Percentiles rank a stretch among this genome's conserved stretches.
Conservation (phyloP, 2,888 invertebrate genomes). For the Trypoxylon attenuatum region DNA sequence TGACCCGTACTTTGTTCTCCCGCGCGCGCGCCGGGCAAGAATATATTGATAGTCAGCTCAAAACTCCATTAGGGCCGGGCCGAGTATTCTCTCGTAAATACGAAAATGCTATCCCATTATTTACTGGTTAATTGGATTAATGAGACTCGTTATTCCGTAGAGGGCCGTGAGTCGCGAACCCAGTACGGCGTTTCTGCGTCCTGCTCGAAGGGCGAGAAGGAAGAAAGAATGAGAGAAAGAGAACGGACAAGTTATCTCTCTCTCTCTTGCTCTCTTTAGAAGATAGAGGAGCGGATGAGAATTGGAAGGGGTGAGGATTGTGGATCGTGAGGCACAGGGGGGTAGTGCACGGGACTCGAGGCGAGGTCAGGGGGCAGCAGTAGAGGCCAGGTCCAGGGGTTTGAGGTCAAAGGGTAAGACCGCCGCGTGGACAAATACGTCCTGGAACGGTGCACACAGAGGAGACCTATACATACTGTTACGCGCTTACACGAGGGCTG, state of each 20-base stretch:
- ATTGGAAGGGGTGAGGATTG: background rate
- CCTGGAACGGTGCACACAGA: slow-evolving; percentile 34
- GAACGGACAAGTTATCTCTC: background rate
- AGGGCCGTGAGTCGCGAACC: slow-evolving; percentile 63
- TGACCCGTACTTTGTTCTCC: slow-evolving; percentile 72
- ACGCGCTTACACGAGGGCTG: background rate
- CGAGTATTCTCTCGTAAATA: slow-evolving; percentile 73
- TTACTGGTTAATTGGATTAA: slow-evolving; percentile 75
- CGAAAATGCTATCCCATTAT: slow-evolving; percentile 75
- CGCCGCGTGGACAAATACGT: slow-evolving; percentile 56
- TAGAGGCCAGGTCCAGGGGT: slow-evolving; percentile 37
- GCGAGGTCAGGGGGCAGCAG: slow-evolving; percentile 23
- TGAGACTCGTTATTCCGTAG: slow-evolving; percentile 74
- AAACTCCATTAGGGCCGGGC: slow-evolving; percentile 73
- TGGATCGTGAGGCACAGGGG: slow-evolving; percentile 4
- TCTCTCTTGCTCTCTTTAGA: background rate
- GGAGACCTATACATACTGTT: slow-evolving; percentile 1
- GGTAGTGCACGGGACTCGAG: slow-evolving; percentile 48
- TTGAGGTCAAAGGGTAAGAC: slow-evolving; percentile 56
- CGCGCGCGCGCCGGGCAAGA: slow-evolving; percentile 60
- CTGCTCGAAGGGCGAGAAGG: too few species aligned
- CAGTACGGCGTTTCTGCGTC: slow-evolving; percentile 34
- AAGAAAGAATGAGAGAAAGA: background rate
- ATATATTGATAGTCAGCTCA: slow-evolving; percentile 75
- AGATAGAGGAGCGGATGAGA: background rate